These are phyloP conservation scores for Montipora cactus DNA, from an alignment of 64 coral and sea anemone genomes.

Conservation along the genomic window DNA sequence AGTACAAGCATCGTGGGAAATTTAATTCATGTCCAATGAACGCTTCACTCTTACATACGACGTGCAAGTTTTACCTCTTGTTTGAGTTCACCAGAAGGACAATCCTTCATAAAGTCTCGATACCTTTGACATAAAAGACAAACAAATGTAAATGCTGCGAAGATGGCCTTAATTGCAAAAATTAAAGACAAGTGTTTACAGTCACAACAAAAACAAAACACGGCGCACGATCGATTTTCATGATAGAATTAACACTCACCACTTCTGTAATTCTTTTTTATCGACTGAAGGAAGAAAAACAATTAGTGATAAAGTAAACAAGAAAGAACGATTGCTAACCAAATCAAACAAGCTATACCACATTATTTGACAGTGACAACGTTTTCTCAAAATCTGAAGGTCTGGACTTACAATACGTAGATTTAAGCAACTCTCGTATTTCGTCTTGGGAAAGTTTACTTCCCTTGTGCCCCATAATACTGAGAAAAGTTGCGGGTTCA, in stretches of 20 bases:
- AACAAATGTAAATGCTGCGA: not conserved
- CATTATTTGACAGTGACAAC: conserved; percentile 48
- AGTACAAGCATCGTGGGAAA: not conserved
- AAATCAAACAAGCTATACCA: conserved; percentile 3
- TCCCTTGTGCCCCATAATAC: conserved; percentile 89
- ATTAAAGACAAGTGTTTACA: not conserved
- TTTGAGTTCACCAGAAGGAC: conserved; percentile 89
- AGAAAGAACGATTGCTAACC: conserved; percentile 49
- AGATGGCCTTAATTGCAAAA: not conserved
- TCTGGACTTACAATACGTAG: conserved; percentile 94
- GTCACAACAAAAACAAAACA: conserved; percentile 34
- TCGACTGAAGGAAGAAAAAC: conserved; percentile 84
- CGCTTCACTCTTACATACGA: not conserved
- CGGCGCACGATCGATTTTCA: conserved; percentile 1
- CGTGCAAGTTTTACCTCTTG: conserved; percentile 78
- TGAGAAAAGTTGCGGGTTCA: not conserved
- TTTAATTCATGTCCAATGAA: too few relatives aligned
- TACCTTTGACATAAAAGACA: conserved; percentile 65
- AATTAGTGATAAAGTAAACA: conserved; percentile 79
- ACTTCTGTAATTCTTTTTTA: conserved; percentile 99
- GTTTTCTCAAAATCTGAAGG: not conserved
- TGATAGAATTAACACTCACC: conserved; percentile 69
- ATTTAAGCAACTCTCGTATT: conserved; percentile 91
- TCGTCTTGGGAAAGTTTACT: conserved; percentile 96
- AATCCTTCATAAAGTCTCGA: conserved; percentile 99